These are phyloP conservation scores for Saccopteryx leptura DNA, from an alignment of 2,113 vertebrate species.

Conservation along the genomic window DNA sequence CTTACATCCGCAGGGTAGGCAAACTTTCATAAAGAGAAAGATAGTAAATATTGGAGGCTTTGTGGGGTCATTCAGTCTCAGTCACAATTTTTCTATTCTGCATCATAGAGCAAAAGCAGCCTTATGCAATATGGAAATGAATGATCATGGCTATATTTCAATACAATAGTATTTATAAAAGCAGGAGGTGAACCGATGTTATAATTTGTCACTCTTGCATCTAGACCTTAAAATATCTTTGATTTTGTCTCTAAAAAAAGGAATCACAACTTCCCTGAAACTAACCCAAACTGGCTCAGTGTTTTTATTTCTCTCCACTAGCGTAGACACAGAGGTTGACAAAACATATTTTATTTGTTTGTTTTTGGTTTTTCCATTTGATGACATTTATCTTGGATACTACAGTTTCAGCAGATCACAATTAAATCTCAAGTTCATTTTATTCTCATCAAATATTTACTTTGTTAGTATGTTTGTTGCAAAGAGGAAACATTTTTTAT, in stretches of 20 bases:
- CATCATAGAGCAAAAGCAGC: not conserved
- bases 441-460: constrained; percentile 27
- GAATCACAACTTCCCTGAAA: not conserved
- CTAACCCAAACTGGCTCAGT: not conserved
- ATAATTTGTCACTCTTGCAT: not conserved
- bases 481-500: not conserved
- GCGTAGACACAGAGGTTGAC: not conserved
- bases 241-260: not conserved
- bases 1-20: not conserved
- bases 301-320: constrained; percentile 29
- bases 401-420: constrained; percentile 27
- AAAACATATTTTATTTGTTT: constrained; percentile 19
- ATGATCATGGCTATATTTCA: not conserved
- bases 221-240: not conserved
- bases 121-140: not conserved
- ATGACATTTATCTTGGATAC: not conserved
- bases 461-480: not conserved
- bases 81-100: not conserved
- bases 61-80: not conserved
- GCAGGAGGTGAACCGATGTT: not conserved
- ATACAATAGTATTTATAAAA: not conserved
- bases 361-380: not conserved
- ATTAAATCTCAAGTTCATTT: constrained; percentile 4
- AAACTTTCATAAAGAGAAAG: not conserved
- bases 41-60: not conserved